Evolutionary conservation across 2,113 vertebrate genomes (phyloP), one percentile per base, ranked within the genome.

Genomic region (Actinemys pallida): DNA sequence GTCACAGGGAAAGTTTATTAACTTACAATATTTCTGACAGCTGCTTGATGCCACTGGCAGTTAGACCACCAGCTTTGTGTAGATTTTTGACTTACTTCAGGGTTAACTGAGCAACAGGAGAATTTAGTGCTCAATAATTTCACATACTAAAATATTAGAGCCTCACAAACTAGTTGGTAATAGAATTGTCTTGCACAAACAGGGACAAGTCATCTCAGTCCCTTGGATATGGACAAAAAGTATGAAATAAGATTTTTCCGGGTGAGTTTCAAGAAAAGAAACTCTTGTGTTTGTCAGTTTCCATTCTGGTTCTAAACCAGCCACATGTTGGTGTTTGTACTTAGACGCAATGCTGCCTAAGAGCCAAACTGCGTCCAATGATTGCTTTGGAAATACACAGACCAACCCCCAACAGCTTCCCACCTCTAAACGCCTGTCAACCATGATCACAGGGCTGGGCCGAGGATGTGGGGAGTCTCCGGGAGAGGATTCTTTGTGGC

Each of bases 71-170:
- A 93, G 91, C 91, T 94, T 89, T 85, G 24, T 4, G 1, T 5
- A 13, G 84, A 54, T 83, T 85, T 90, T 93, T 62, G 82, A 92
- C 94, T 94, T 0, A 0, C 86, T 59, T 56, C 91, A 81, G 82
- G 89, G 83, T 72, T 92, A 88, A 95, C 50, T 3, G 20, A 93
- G 94, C 79, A 82, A 95, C 93, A 94, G 91, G 95, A 94, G 91
- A 83, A 94, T 95, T 94, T 59, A 91, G 82, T 84, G 90, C 84
- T 52, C 72, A 90, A 91, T 87, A 47, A 83, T 54, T 78, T 62
- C 14, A 22, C 72, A 39, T 78, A 57, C 62, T 5, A 31, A 90
- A 95, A 76, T 19, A 92, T 90, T 78, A 81, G 27, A 56, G 83
- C 53, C 47, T 13, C 4, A 42, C 42, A 12, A 27, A 25, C 45